These are phyloP conservation scores for Pipistrellus pygmaeus DNA, from an alignment of 2,797 vertebrate species.

Conservation along the genomic window DNA sequence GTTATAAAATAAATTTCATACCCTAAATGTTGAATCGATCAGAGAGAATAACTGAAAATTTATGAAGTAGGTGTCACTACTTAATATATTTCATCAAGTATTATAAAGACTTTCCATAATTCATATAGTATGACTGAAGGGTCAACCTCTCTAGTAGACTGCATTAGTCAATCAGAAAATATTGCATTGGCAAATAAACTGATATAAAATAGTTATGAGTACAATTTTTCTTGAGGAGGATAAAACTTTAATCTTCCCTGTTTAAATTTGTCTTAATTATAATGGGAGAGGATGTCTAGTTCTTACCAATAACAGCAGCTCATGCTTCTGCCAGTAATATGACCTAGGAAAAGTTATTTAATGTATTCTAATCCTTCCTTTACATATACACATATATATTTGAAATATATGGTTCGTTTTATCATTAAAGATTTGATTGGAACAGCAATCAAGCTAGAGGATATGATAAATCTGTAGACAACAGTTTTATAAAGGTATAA, in stretches of 20 bases:
- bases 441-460: neutral
- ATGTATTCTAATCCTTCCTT: neutral
- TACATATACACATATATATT: neutral
- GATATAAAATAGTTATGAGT: slow-evolving; percentile 18
- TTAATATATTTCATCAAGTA: neutral
- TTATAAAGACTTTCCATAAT: slow-evolving; percentile 2
- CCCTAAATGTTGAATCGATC: neutral
- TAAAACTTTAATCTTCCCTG: neutral
- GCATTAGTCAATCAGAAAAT: neutral
- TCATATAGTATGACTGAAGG: neutral
- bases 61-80: neutral
- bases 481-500: neutral
- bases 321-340: neutral
- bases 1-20: neutral
- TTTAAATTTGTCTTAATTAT: slow-evolving; percentile 38
- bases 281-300: neutral
- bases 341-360: neutral
- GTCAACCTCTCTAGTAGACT: neutral
- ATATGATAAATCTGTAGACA: neutral
- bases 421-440: neutral
- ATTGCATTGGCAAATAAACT: neutral
- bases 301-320: neutral
- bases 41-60: neutral
- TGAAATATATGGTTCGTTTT: neutral
- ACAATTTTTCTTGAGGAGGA: neutral